Evolutionary conservation across 2,888 invertebrate species (phyloP), one percentile per base, ranked within the genome.

Genomic region (Brachypalpus laphriformis): DNA sequence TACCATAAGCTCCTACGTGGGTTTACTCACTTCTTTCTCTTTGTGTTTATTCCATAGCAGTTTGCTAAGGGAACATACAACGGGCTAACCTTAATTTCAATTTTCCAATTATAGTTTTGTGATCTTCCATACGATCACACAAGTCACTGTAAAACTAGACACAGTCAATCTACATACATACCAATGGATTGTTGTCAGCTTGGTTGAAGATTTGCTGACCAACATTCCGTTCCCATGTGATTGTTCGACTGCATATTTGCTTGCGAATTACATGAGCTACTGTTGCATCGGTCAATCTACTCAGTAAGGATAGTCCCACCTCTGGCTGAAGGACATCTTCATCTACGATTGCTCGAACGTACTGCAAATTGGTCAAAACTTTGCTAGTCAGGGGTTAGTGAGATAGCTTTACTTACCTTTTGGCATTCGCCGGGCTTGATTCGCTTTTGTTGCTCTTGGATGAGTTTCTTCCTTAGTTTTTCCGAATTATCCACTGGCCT

Each of bases 371-470:
- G 11, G n/a, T n/a, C n/a, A n/a, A n/a, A n/a, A n/a, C n/a, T n/a
- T 18, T 65, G 42, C 5, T 7, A 25, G 1, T 2, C 6, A 4
- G 31, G 47, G 5, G 31, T 25, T 25, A 5, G 25, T 25, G 5
- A 25, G 25, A 5, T n/a, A 16, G 31, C 9, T 47, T n/a, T 6
- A 3, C 8, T 28, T 63, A 88, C 88, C 82, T 91, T 92, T 22
- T 89, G 86, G 42, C 92, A 92, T 85, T 91, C 91, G 0, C 89
- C 89, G 0, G 92, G 92, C 18, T 89, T 90, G 0, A 91, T 90
- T 0, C 91, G 90, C 34, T 90, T 90, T 28, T 91, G 91, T 31
- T 91, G 89, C 20, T 92, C 92, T 34, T 87, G 88, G 0, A 91
- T 71, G 0, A 88, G 85, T 72, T 90, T 90, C 28, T 89, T 90